Evolutionary conservation across 1,140 invertebrate genomes (phyloP).

Genomic region (Maniola jurtina): DNA sequence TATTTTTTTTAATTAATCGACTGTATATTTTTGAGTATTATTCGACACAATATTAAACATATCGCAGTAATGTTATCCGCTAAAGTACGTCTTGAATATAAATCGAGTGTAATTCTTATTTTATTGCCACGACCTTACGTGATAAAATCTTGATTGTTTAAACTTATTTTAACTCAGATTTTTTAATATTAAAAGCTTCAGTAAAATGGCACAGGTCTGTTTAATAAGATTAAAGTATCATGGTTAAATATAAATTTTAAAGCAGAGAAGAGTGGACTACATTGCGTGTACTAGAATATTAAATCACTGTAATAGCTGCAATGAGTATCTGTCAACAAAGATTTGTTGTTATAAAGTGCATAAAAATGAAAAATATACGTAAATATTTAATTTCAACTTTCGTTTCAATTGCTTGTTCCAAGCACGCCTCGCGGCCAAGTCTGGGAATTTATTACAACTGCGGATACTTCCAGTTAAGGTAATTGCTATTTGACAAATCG

Average conservation of each 20-base stretch:
- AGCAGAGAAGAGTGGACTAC: constrained; percentile 24
- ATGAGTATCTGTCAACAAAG: constrained; percentile 63
- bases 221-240: constrained; percentile 37
- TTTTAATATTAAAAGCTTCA: constrained; percentile 53
- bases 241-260: constrained; percentile 41
- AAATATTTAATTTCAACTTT: constrained; percentile 73
- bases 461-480: neutral
- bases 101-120: neutral
- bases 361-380: constrained; percentile 74
- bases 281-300: constrained; percentile 48
- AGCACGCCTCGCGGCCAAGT: neutral
- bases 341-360: constrained; percentile 72
- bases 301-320: constrained; percentile 55
- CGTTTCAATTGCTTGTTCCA: constrained; percentile 14
- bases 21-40: constrained; percentile 39
- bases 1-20: constrained; percentile 63
- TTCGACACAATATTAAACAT: constrained; percentile 45
- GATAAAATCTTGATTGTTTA: constrained; percentile 57
- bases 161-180: constrained; percentile 47
- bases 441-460: neutral
- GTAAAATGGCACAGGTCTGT: constrained; percentile 48
- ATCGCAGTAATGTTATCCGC: constrained; percentile 37
- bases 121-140: constrained; percentile 35
- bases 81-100: constrained; percentile 27
- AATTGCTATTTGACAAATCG: no score